phyloP scores from a whole-genome alignment of 2,888 invertebrate species.

The Syrphus vitripennis region DNA sequence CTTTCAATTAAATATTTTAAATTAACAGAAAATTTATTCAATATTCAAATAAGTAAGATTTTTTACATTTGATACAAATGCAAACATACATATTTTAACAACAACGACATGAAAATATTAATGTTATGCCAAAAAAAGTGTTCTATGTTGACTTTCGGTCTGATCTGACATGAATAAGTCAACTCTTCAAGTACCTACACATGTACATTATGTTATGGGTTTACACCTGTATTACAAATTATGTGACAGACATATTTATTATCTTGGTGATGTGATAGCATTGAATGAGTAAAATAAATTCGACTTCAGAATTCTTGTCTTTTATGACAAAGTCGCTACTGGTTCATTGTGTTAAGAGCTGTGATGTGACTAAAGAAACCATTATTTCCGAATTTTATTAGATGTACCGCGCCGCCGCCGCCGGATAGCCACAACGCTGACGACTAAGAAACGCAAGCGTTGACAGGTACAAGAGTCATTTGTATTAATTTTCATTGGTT shows the following conservation, averaged over 20 bases:
- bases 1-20: too few relatives aligned
- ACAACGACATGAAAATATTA: too few relatives aligned
- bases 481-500: conserved; percentile 52
- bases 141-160: neutral
- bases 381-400: conserved; percentile 63
- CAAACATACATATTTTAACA: too few relatives aligned
- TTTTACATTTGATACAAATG: too few relatives aligned
- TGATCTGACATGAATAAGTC: too few relatives aligned
- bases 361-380: conserved; percentile 46
- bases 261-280: neutral
- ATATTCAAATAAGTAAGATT: too few relatives aligned
- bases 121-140: neutral
- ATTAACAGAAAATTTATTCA: too few relatives aligned
- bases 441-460: conserved; percentile 36
- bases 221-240: neutral
- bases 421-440: neutral
- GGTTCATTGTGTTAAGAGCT: conserved; percentile 37
- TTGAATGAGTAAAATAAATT: conserved; percentile 20
- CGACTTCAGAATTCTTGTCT: conserved; percentile 36
- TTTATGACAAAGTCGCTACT: conserved; percentile 57
- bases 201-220: too few relatives aligned
- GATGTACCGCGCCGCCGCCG: conserved; percentile 44
- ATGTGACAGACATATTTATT: conserved; percentile 18
- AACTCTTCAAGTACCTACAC: neutral
- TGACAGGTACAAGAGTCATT: conserved; percentile 64